Base-by-base conservation (phyloP, 2,797 vertebrate species). In the Periophthalmus magnuspinnatus region DNA sequence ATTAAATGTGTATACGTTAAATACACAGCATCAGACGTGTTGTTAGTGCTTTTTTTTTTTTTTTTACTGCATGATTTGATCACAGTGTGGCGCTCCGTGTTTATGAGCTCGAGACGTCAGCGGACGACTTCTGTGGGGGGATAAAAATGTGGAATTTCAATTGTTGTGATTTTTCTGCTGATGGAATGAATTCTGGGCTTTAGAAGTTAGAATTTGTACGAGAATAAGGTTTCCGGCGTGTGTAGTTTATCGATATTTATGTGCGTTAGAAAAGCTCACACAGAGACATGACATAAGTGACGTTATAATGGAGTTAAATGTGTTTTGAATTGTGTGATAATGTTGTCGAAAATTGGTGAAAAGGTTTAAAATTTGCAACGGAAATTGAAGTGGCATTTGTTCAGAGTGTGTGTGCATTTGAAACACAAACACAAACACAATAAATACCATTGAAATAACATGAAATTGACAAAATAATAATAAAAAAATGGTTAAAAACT, bases 1-100 rank as follows among this genome's bases (percentile, higher is more conserved):
- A 65, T 65, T 50, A 65, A 48, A 32, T 32, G 61, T 47, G 63
- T 65, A 65, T 65, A 33, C 6, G 28, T 50, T 48, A 33, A 45
- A 19, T 50, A 65, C 24, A 33, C 63, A 50, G 16, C 47, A 11
- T 50, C 16, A 33, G 65, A 65, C 22, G 22, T 38, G 11, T 63
- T 38, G 11, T 63, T 11, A n/a, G 8, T 21, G 9, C 6, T 21
- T 41, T 45, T 65, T 32, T 48, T 21, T 9, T 6, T 21, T 41
- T 45, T 65, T 32, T 48, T 48, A 50, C 41, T 32, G 45, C 62
- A 65, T 65, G 63, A 16, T 32, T 32, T 50, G n/a, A 48, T 50
- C 13, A 9, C 45, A 65, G 41, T 21, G 13, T 63, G 59, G 16
- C 32, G 62, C 10, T 28, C 21, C 6, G 19, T 16, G 45, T 65